Conservation (phyloP, 2,113 vertebrate species). For the Anser cygnoides region DNA sequence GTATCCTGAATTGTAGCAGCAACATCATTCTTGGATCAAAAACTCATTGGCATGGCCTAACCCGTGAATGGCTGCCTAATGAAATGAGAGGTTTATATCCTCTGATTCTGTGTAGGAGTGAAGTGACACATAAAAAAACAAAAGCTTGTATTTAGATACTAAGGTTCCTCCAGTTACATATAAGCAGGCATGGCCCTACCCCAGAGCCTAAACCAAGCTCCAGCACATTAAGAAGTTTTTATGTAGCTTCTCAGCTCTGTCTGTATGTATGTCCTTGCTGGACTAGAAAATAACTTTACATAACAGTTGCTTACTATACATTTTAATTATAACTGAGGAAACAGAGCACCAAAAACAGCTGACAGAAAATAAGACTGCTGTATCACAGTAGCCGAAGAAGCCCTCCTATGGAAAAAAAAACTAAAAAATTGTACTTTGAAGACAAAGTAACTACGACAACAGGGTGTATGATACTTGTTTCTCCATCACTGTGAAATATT, state of each 20-base stretch:
- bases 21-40: constrained; percentile 41
- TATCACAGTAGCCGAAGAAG: neutral
- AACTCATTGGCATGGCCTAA: constrained; percentile 9
- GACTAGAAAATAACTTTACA: neutral
- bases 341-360: neutral
- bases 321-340: neutral
- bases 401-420: neutral
- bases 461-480: constrained; percentile 39
- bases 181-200: neutral
- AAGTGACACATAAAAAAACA: neutral
- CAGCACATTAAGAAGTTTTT: neutral
- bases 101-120: neutral
- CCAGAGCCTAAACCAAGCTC: neutral
- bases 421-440: constrained; percentile 4
- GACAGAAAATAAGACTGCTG: neutral
- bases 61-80: constrained; percentile 5
- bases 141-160: neutral
- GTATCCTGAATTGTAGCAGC: constrained; percentile 11
- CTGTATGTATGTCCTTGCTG: neutral
- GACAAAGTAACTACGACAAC: constrained; percentile 65
- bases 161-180: neutral
- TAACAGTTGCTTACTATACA: neutral
- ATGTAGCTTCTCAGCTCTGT: neutral
- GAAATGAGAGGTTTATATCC: neutral
- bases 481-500: constrained; percentile 40